Evolutionary conservation across 1,140 invertebrate genomes (phyloP).

Genomic region (Hyles euphorbiae): DNA sequence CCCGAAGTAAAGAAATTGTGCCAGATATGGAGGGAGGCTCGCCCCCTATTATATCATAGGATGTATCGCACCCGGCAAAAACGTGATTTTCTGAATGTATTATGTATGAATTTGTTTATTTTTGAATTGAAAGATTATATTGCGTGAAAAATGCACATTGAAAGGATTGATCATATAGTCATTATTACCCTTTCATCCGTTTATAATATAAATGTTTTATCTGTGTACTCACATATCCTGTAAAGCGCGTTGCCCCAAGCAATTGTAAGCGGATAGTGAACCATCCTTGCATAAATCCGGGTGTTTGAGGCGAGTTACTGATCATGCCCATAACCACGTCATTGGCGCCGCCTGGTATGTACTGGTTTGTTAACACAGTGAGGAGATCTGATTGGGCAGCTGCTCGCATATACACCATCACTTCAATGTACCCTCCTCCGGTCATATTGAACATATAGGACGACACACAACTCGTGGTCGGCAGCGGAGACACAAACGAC

Average conservation of each 20-base stretch:
- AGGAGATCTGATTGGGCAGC: slow-evolving; percentile 6
- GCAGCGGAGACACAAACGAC: slow-evolving; percentile 12
- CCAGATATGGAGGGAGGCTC: no score
- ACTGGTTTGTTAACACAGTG: slow-evolving; percentile 3
- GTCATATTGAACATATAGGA: slow-evolving; percentile 20
- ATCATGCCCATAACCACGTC: slow-evolving; percentile 3
- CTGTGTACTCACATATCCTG: slow-evolving; percentile 24
- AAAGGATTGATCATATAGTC: no score
- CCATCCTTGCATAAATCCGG: slow-evolving; percentile 10
- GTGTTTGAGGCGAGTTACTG: neutral
- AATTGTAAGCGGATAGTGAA: slow-evolving; percentile 5
- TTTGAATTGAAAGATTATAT: no score
- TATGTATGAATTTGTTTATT: no score
- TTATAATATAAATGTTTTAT: neutral
- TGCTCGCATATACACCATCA: slow-evolving; percentile 22
- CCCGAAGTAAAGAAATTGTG: no score
- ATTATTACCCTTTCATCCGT: no score
- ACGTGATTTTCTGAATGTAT: no score
- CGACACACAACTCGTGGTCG: slow-evolving; percentile 18
- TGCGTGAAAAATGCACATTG: no score
- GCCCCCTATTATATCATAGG: no score
- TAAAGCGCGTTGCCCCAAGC: slow-evolving; percentile 5
- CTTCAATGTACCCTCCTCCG: slow-evolving; percentile 18
- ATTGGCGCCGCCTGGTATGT: neutral
- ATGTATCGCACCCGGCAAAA: no score